Percentiles rank a stretch among this genome's conserved stretches.
phyloP scores from a whole-genome alignment of 2,797 vertebrate species.

The Paedocypris micromegethes region DNA sequence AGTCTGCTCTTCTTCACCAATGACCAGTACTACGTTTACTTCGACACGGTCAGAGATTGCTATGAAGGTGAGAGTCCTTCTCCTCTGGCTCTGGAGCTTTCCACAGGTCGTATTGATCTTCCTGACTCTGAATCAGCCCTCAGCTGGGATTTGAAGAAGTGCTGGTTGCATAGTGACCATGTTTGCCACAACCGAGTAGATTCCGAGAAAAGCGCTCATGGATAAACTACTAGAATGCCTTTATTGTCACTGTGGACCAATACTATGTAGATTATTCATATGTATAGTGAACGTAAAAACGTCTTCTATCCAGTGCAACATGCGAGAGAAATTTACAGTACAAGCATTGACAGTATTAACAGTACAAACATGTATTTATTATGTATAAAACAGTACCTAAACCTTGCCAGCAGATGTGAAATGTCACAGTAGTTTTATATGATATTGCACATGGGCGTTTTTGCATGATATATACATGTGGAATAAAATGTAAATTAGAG shows the following conservation, averaged over 20 bases:
- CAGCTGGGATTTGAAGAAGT: constrained; percentile 49
- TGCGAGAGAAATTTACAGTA: too few species aligned
- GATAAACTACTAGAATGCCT: constrained; percentile 28
- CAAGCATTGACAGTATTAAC: too few species aligned
- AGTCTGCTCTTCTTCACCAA: constrained; percentile 98
- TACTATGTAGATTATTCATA: constrained; percentile 14
- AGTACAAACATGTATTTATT: too few species aligned
- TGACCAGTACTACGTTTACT: constrained; percentile 98
- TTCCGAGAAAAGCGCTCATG: constrained; percentile 46
- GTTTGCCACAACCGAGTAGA: constrained; percentile 38
- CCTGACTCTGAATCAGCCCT: constrained; percentile 51
- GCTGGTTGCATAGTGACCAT: constrained; percentile 74
- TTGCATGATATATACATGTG: too few species aligned
- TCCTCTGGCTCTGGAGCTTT: constrained; percentile 44
- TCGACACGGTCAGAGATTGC: constrained; percentile 91
- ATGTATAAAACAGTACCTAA: too few species aligned
- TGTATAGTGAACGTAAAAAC: too few species aligned
- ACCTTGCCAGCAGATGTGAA: too few species aligned
- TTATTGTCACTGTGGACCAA: constrained; percentile 3
- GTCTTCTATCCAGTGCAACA: too few species aligned
- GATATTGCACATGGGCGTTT: too few species aligned
- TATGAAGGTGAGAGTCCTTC: constrained; percentile 81
- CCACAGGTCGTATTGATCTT: too few species aligned
- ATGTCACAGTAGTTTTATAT: too few species aligned
- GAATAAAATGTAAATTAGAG: too few species aligned